These are phyloP conservation scores for Adelognathus sp. DNA, from an alignment of 2,888 invertebrate species.

Conservation along the genomic window DNA sequence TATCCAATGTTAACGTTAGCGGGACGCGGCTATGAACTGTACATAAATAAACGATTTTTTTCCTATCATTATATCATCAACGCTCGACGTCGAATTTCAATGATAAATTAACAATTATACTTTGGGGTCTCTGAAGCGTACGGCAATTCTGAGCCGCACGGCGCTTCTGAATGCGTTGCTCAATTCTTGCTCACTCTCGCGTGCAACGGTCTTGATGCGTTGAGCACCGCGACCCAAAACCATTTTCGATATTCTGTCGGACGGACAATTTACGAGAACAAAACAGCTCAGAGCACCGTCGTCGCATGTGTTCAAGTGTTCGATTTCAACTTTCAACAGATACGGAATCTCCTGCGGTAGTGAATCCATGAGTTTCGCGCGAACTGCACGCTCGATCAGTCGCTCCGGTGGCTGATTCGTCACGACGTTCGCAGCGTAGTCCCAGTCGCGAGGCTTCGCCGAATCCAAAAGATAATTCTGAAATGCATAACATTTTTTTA, in stretches of 20 bases:
- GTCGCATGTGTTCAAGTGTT: constrained; percentile 85
- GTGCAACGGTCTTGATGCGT: constrained; percentile 86
- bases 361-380: constrained; percentile 92
- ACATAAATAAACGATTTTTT: neutral
- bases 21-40: neutral
- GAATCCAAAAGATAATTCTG: constrained; percentile 87
- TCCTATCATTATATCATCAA: neutral
- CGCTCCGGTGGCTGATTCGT: constrained; percentile 89
- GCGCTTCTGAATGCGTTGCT: constrained; percentile 69
- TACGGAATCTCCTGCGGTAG: constrained; percentile 95
- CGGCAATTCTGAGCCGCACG: constrained; percentile 68
- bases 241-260: constrained; percentile 84
- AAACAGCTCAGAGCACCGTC: constrained; percentile 84
- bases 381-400: constrained; percentile 88
- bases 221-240: constrained; percentile 87
- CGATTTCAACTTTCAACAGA: constrained; percentile 85
- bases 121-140: constrained; percentile 44
- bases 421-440: constrained; percentile 86
- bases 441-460: constrained; percentile 87
- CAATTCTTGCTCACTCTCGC: constrained; percentile 69
- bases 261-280: constrained; percentile 86
- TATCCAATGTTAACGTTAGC: neutral
- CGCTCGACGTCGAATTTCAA: neutral
- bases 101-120: neutral
- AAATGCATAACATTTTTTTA: constrained; percentile 61